Evolutionary conservation across 2,113 vertebrate genomes (phyloP), one percentile per base, ranked within the genome.

Genomic region (human (Homo sapiens)): DNA sequence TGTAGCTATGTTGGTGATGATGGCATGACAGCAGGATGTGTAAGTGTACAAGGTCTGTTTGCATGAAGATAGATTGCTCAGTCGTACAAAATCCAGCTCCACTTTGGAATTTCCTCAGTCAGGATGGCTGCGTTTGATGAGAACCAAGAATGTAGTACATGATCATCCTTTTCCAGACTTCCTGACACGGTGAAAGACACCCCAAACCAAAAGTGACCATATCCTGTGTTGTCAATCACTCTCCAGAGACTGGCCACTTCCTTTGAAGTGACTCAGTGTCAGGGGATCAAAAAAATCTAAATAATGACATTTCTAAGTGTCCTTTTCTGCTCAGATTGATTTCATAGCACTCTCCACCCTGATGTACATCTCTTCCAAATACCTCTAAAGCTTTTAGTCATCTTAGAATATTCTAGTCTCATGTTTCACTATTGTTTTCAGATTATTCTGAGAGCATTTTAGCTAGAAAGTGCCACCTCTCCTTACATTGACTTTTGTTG

Each of bases 141-240:
- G 52, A 94, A 75, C 25, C 23, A 76, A 79, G 75, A 92, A 73
- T 40, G 6, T 10, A 52, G 5, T 23, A 50, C 23, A 45, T 8
- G 59, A 23, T 30, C 17, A 16, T 79, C 50, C 22, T 55, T 92
- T n/a, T 16, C 64, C 35, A 64, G 55, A 80, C 79, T 97, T 98
- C 93, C 86, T 85, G 89, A 87, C 52, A 72, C 27, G 1, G 32
- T 14, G 50, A 72, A 89, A 89, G 64, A 17, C 38, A 79, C 61
- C 38, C 23, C 32, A 83, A 85, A 43, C 16, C 27, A 20, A 76
- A 64, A 86, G 57, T 6, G 20, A 83, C 43, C 66, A 30, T 38
- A 92, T 96, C 96, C 95, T 96, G 83, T 94, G 90, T 70, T 45
- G 45, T 96, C 96, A 93, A 9, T 52, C 86, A 79, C 92, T 78